Conservation (phyloP, 2,888 invertebrate species). For the Tuta absoluta region DNA sequence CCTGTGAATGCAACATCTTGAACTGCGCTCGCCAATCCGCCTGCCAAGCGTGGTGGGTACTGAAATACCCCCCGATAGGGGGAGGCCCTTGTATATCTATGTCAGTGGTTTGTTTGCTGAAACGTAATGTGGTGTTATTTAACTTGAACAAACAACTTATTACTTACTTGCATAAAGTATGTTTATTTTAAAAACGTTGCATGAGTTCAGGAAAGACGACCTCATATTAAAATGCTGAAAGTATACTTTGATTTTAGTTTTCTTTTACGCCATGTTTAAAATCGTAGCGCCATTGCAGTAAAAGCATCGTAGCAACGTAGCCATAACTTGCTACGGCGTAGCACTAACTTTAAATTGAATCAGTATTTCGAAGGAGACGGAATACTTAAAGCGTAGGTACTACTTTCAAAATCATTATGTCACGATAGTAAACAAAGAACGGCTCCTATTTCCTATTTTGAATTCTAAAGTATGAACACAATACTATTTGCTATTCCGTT, state of each 20-base stretch:
- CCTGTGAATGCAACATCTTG: too few species aligned
- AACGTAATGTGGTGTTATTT: too few species aligned
- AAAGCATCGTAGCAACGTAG: background rate
- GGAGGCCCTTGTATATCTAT: too few species aligned
- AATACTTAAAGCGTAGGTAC: background rate
- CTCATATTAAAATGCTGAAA: background rate
- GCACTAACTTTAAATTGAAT: background rate
- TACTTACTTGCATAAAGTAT: too few species aligned
- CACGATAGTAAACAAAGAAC: background rate
- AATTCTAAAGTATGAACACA: conserved; percentile 14
- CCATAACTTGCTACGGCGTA: background rate
- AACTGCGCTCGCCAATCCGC: too few species aligned
- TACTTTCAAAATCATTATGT: background rate
- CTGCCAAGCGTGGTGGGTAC: too few species aligned
- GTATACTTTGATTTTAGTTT: background rate
- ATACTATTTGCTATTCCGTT: conserved; percentile 24
- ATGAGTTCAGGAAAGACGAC: too few species aligned
- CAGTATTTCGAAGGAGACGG: background rate
- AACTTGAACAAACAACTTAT: too few species aligned
- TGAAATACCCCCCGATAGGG: too few species aligned
- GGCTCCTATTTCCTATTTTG: conserved; percentile 9
- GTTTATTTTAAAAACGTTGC: too few species aligned
- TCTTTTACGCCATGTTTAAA: background rate
- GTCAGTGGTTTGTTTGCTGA: too few species aligned
- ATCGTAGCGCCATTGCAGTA: background rate